These are phyloP conservation scores for Choreutis nemorana DNA, from an alignment of 2,888 invertebrate species.

Conservation along the genomic window DNA sequence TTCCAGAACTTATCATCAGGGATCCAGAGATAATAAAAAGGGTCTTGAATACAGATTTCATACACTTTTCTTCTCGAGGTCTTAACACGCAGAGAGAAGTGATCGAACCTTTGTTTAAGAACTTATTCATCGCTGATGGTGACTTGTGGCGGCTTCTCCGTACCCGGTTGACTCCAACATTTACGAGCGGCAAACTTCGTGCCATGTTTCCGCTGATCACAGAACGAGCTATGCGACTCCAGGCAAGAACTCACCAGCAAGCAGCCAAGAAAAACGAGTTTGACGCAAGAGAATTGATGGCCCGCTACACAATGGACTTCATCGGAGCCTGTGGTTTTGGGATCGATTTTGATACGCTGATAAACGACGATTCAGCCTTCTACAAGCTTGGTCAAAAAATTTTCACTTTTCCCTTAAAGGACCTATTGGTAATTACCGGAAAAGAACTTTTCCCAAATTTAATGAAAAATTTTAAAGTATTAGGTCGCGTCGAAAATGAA, in stretches of 20 bases:
- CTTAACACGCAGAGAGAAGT: constrained; percentile 21
- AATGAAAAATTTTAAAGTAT: constrained; percentile 21
- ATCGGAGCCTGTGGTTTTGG: constrained; percentile 42
- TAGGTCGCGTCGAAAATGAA: constrained; percentile 22
- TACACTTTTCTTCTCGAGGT: constrained; percentile 26
- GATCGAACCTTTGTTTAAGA: constrained; percentile 31
- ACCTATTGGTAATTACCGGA: constrained; percentile 17
- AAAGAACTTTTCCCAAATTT: constrained; percentile 28
- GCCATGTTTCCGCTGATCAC: constrained; percentile 42
- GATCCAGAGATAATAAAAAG: constrained; percentile 30
- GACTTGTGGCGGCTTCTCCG: constrained; percentile 39
- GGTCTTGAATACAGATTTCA: constrained; percentile 26
- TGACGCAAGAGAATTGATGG: constrained; percentile 39
- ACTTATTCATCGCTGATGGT: constrained; percentile 39
- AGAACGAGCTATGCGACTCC: constrained; percentile 31
- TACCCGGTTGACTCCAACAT: constrained; percentile 40
- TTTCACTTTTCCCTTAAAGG: constrained; percentile 17
- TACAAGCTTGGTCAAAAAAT: constrained; percentile 30
- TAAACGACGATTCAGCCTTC: constrained; percentile 30
- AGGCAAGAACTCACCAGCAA: constrained; percentile 18
- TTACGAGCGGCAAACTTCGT: constrained; percentile 35
- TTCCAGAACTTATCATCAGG: constrained; percentile 24
- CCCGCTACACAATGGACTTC: constrained; percentile 38
- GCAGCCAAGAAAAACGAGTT: constrained; percentile 17
- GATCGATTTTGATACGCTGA: constrained; percentile 31